Base-by-base conservation (phyloP, 2,888 invertebrate genomes). In the Drosophila acutilabella region DNA sequence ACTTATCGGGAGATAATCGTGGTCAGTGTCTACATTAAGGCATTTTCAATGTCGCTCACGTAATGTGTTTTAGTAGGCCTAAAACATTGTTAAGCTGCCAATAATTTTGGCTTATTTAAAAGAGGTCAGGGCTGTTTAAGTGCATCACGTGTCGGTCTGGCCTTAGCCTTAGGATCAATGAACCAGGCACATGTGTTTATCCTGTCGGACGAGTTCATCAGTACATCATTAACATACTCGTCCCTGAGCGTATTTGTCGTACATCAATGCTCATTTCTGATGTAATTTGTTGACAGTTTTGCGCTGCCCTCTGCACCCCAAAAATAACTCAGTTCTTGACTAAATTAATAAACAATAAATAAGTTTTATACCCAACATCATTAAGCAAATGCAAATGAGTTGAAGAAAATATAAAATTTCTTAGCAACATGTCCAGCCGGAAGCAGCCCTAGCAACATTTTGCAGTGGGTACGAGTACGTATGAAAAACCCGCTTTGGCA, bases 371-470 rank as follows among this genome's bases (percentile, higher is more conserved):
- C 20, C 16, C 30, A 52, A 47, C 59, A 57, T 67, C 50, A 62
- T 60, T 57, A 56, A 40, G 47, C 14, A 47, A 64, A 69, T 73
- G 75, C 58, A 65, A 68, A 73, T 74, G 41, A 67, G 30, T 30
- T 30, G 47, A 54, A 10, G 26, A 20, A 41, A n/a, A 38, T 13
- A 20, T 45, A 30, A n/a, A 70, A 26, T 50, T 7, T 26, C 57
- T 14, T 11, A 54, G 87, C 80, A 67, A 76, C 64, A 85, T 79
- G 62, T 75, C 61, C 73, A 69, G 64, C 71, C 86, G 88, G 85
- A 81, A 81, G 85, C 64, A 51, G 80, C 79, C 85, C 88, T 85
- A 77, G 81, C 82, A 76, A 74, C 88, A 85, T 81, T 80, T 70
- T 69, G 76, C 57, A 45, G 40, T 20, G 14, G 14, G 36, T 33